Conservation (phyloP, 2,888 invertebrate species). For the Alitta virens region DNA sequence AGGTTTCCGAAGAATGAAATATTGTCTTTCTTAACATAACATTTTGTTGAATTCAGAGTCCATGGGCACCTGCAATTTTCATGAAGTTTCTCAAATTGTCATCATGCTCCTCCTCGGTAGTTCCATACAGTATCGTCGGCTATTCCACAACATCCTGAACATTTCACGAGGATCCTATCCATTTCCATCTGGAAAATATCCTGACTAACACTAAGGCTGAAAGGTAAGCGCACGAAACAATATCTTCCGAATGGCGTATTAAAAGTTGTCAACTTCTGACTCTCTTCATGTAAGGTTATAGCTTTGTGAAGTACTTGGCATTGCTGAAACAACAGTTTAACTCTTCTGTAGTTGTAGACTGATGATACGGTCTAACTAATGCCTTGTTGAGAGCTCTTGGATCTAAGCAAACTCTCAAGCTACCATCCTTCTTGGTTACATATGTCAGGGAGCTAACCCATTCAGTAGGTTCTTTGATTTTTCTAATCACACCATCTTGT, state of each 20-base stretch:
- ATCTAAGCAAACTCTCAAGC: slow-evolving; percentile 24
- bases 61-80: background rate
- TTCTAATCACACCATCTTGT: background rate
- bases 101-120: slow-evolving; percentile 22
- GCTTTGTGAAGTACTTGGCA: slow-evolving; percentile 26
- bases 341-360: slow-evolving; percentile 28
- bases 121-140: slow-evolving; percentile 30
- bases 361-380: slow-evolving; percentile 22
- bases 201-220: slow-evolving; percentile 20
- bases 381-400: slow-evolving; percentile 23
- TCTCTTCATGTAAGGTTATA: slow-evolving; percentile 24
- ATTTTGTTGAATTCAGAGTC: slow-evolving; percentile 14
- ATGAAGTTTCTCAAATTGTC: slow-evolving; percentile 17
- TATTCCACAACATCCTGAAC: slow-evolving; percentile 19
- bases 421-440: slow-evolving; percentile 23
- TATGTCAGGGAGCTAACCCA: slow-evolving; percentile 17
- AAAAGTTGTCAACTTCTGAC: slow-evolving; percentile 27
- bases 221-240: slow-evolving; percentile 16
- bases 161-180: slow-evolving; percentile 10
- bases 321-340: slow-evolving; percentile 21
- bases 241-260: slow-evolving; percentile 21
- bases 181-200: slow-evolving; percentile 27
- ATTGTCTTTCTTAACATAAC: background rate
- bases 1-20: slow-evolving; percentile 22
- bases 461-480: background rate